phyloP scores from a whole-genome alignment of 2,113 vertebrate genomes.

The Ursus arctos region DNA sequence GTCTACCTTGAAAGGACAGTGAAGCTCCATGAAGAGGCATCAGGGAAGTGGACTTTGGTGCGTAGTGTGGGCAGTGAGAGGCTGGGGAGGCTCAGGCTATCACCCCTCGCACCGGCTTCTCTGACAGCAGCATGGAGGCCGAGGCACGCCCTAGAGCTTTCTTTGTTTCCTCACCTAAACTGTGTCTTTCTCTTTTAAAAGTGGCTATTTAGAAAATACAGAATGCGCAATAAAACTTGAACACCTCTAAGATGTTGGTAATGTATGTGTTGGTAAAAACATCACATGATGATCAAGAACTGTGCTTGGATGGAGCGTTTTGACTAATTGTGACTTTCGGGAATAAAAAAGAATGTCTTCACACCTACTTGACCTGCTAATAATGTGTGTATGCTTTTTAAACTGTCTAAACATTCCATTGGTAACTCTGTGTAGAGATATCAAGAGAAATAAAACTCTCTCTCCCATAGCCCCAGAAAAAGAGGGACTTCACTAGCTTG shows the following conservation, averaged over 20 bases:
- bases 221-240: neutral
- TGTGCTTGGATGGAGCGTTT: neutral
- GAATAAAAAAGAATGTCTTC: neutral
- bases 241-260: neutral
- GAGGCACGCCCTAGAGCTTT: neutral
- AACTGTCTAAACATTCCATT: neutral
- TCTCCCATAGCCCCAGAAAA: neutral
- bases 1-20: neutral
- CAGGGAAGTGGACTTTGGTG: neutral
- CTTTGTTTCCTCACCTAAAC: conserved; percentile 23
- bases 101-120: neutral
- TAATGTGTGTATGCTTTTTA: neutral
- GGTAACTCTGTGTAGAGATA: neutral
- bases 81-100: neutral
- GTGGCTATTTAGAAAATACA: neutral
- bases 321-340: neutral
- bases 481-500: neutral
- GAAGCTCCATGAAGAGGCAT: neutral
- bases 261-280: neutral
- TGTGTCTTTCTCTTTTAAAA: neutral
- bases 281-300: no score
- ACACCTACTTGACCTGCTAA: neutral
- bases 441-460: neutral
- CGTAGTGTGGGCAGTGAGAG: accelerated
- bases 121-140: neutral